Percentiles rank a stretch among this genome's conserved stretches.
phyloP scores from a whole-genome alignment of 1,140 invertebrate species.

The Lethrus apterus region DNA sequence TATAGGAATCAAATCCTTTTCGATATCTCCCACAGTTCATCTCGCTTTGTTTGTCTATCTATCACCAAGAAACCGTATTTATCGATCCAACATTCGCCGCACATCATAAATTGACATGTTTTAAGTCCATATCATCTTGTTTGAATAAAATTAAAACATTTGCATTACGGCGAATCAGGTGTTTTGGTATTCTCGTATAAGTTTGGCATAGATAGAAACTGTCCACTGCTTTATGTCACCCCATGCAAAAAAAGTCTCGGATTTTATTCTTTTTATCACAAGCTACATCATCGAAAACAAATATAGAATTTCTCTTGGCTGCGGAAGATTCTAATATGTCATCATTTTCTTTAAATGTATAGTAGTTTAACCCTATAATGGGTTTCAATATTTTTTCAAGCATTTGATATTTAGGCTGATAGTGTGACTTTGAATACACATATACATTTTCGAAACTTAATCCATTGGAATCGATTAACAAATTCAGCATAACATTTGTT shows the following conservation, averaged over 20 bases:
- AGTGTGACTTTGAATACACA: slow-evolving; percentile 21
- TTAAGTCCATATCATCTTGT: slow-evolving; percentile 42
- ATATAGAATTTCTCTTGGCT: slow-evolving; percentile 29
- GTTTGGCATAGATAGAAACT: slow-evolving; percentile 37
- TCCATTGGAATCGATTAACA: slow-evolving; percentile 20
- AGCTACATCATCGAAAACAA: slow-evolving; percentile 40
- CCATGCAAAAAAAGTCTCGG: slow-evolving; percentile 38
- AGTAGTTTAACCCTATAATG: slow-evolving; percentile 30
- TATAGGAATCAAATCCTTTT: slow-evolving; percentile 31
- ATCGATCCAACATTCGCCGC: slow-evolving; percentile 31
- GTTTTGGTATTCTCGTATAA: slow-evolving; percentile 40
- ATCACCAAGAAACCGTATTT: slow-evolving; percentile 33
- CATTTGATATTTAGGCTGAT: slow-evolving; percentile 25
- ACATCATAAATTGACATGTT: slow-evolving; percentile 38
- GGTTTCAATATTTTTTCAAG: slow-evolving; percentile 19
- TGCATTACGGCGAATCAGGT: slow-evolving; percentile 40
- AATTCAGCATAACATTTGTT: slow-evolving; percentile 20
- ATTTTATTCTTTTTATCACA: slow-evolving; percentile 39
- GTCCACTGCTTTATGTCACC: slow-evolving; percentile 33
- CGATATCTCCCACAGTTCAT: slow-evolving; percentile 31
- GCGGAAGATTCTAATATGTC: slow-evolving; percentile 26
- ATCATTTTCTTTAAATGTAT: slow-evolving; percentile 32
- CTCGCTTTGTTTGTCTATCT: slow-evolving; percentile 31
- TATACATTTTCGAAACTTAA: slow-evolving; percentile 23
- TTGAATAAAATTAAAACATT: slow-evolving; percentile 40